A percentile compares a stretch with the other conserved stretches of the same genome.
Evolutionary conservation across 2,888 invertebrate genomes (phyloP).

Genomic region (Lasius fuliginosus): DNA sequence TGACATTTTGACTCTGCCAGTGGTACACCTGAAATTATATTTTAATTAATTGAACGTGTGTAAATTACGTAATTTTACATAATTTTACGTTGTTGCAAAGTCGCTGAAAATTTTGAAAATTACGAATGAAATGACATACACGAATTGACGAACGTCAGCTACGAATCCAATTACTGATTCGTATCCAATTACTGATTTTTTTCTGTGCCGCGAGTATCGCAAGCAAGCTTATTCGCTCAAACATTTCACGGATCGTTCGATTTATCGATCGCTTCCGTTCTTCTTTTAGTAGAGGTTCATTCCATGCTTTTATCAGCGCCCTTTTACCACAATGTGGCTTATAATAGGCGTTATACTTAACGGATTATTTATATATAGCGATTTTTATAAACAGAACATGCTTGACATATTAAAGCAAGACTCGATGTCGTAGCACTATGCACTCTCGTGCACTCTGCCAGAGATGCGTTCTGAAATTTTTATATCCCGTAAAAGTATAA

Average conservation of each 20-base stretch:
- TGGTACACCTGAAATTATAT: slow-evolving; percentile 87
- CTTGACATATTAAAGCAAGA: background rate
- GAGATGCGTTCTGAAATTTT: slow-evolving; percentile 5
- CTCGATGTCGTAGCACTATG: background rate
- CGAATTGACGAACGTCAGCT: slow-evolving; percentile 18
- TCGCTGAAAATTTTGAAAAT: background rate
- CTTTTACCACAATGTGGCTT: slow-evolving; percentile 17
- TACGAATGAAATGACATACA: background rate
- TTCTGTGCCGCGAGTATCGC: slow-evolving; percentile 47
- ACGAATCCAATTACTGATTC: slow-evolving; percentile 59
- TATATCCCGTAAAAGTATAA: background rate
- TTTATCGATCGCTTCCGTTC: slow-evolving; percentile 52
- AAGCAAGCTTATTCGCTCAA: slow-evolving; percentile 22
- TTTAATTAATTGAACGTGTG: background rate
- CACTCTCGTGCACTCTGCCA: background rate
- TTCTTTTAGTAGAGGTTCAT: slow-evolving; percentile 13
- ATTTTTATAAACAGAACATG: background rate
- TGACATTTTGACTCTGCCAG: slow-evolving; percentile 91
- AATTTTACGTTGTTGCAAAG: background rate
- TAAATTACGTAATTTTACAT: background rate
- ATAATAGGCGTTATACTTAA: slow-evolving; percentile 21
- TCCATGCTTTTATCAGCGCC: slow-evolving; percentile 3
- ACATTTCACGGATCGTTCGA: slow-evolving; percentile 51
- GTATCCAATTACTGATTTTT: slow-evolving; percentile 59
- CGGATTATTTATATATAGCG: slow-evolving; percentile 12